phyloP scores from a whole-genome alignment of 2,113 vertebrate genomes.

The Cyanistes caeruleus region DNA sequence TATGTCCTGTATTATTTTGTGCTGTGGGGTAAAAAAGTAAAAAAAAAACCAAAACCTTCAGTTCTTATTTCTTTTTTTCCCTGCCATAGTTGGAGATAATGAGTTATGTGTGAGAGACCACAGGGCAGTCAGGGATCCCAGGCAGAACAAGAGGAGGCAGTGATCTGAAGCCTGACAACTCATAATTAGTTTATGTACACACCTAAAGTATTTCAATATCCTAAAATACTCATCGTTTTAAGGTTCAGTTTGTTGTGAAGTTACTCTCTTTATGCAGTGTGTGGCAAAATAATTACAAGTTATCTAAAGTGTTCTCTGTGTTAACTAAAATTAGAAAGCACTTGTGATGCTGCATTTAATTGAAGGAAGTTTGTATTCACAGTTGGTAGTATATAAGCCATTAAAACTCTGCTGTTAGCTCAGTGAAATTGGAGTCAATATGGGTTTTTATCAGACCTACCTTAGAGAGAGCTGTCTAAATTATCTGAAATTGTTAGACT shows the following conservation, averaged over 20 bases:
- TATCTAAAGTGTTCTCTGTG: not conserved
- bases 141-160: not conserved
- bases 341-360: constrained; percentile 1
- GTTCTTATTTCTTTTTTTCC: not conserved
- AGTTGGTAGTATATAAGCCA: not conserved
- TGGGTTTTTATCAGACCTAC: not conserved
- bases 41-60: not conserved
- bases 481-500: not conserved
- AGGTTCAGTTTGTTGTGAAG: not conserved
- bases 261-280: not conserved
- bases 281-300: not conserved
- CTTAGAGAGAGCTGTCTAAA: not conserved
- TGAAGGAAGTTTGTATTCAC: not conserved
- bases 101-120: not conserved
- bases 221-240: not conserved
- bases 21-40: not conserved
- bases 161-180: not conserved
- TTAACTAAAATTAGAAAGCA: constrained; percentile 3
- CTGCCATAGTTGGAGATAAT: not conserved
- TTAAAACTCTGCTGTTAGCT: not conserved
- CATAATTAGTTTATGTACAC: not conserved
- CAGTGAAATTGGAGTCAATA: not conserved
- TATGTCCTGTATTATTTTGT: not conserved
- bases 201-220: not conserved
- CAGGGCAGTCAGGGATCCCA: not conserved